Evolutionary conservation across 2,797 vertebrate species (phyloP).

Genomic region (Petrocephalus schoutedeni): DNA sequence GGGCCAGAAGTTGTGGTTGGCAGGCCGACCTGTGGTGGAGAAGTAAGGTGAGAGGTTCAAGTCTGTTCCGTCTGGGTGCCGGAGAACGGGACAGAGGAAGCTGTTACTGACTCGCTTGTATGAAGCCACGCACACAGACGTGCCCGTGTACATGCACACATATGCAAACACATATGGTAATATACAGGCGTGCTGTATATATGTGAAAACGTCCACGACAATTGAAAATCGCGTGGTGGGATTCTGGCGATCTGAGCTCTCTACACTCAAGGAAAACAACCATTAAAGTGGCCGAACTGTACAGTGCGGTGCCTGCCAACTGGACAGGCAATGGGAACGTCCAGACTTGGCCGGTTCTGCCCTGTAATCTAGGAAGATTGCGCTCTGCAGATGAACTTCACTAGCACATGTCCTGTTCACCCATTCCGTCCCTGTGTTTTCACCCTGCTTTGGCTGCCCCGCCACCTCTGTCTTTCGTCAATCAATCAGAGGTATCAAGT

Average conservation of each 20-base stretch:
- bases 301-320: background rate
- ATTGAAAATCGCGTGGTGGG: background rate
- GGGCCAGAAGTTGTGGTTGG: constrained; percentile 51
- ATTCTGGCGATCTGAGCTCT: background rate
- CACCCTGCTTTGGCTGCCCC: background rate
- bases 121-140: background rate
- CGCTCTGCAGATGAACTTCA: background rate
- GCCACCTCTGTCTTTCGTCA: background rate
- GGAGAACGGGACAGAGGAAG: background rate
- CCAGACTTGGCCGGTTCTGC: background rate
- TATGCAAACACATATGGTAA: background rate
- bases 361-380: background rate
- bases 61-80: constrained; percentile 21
- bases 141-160: background rate
- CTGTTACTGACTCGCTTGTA: background rate
- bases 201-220: background rate
- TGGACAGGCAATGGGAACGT: background rate
- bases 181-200: background rate
- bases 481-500: background rate
- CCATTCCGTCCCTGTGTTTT: background rate
- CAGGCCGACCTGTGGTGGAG: constrained; percentile 14
- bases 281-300: background rate
- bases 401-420: background rate
- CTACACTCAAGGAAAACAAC: background rate
- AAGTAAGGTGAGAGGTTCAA: constrained; percentile 42